phyloP scores from a whole-genome alignment of 2,113 vertebrate genomes.

The Rousettus leschenaultii region DNA sequence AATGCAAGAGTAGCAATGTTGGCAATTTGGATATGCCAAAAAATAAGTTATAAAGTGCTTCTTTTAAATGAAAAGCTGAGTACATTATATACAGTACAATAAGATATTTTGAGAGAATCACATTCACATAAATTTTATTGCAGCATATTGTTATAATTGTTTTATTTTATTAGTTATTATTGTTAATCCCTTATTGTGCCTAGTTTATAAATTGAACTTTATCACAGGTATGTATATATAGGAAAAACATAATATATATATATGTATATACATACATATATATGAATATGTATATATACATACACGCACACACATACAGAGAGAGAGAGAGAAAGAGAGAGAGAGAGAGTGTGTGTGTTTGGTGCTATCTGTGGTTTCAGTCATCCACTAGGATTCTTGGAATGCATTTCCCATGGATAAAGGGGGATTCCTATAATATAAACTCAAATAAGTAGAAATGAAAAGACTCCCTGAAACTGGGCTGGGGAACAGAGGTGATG shows the following conservation, averaged over 20 bases:
- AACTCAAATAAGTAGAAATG: constrained; percentile 17
- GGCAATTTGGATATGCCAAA: neutral
- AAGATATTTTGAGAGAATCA: neutral
- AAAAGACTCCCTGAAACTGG: neutral
- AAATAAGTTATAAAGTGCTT: neutral
- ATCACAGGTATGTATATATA: neutral
- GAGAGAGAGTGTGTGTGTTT: too few relatives aligned
- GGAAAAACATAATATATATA: neutral
- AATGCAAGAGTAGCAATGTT: neutral
- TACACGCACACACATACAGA: too few relatives aligned
- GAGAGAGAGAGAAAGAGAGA: too few relatives aligned
- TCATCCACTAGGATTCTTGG: neutral
- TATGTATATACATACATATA: too few relatives aligned
- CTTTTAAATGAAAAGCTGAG: neutral
- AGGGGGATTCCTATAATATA: neutral
- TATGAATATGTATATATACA: too few relatives aligned
- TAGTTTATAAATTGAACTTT: neutral
- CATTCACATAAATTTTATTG: neutral
- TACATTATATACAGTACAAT: neutral
- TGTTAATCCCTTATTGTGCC: neutral
- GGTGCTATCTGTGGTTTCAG: too few relatives aligned
- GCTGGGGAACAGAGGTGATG: neutral
- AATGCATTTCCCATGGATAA: neutral
- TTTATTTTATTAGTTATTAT: neutral
- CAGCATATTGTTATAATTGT: neutral